Evolutionary conservation across 2,888 invertebrate genomes (phyloP).

Genomic region (Aquatica leii): DNA sequence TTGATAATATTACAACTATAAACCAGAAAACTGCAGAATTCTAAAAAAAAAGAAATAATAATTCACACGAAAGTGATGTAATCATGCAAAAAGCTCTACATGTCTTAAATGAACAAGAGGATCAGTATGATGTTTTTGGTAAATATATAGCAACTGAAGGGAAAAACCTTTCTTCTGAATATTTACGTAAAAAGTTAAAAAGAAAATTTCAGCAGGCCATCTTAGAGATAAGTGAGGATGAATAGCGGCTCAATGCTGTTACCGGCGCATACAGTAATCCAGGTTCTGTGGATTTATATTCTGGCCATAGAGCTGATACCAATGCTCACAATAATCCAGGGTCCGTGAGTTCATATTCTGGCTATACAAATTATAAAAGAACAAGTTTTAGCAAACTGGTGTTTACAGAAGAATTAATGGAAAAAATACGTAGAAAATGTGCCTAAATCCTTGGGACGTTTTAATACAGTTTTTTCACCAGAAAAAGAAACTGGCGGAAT

Average conservation of each 20-base stretch:
- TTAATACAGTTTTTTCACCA: too few species aligned
- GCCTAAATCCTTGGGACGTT: too few species aligned
- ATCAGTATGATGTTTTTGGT: conserved; percentile 30
- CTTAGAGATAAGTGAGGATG: conserved; percentile 26
- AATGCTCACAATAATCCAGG: too few species aligned
- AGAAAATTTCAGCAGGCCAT: conserved; percentile 23
- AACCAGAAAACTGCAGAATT: not conserved
- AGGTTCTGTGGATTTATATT: conserved; percentile 15
- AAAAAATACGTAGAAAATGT: too few species aligned
- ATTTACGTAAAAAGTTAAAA: conserved; percentile 13
- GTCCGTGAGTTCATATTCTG: conserved; percentile 13
- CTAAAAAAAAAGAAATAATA: conserved; percentile 1
- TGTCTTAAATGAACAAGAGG: conserved; percentile 20
- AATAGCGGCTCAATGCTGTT: conserved; percentile 16
- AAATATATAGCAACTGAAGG: conserved; percentile 32
- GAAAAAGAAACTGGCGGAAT: too few species aligned
- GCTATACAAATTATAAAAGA: not conserved
- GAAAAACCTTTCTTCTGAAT: conserved; percentile 26
- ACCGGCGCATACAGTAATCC: too few species aligned
- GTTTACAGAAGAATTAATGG: too few species aligned
- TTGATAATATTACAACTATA: not conserved
- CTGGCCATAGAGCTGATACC: too few species aligned
- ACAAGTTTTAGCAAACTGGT: too few species aligned
- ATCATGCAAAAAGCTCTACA: conserved; percentile 11
- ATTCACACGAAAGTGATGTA: not conserved